Base-by-base conservation (phyloP, 1,140 invertebrate species). In the Aphelinus certus region DNA sequence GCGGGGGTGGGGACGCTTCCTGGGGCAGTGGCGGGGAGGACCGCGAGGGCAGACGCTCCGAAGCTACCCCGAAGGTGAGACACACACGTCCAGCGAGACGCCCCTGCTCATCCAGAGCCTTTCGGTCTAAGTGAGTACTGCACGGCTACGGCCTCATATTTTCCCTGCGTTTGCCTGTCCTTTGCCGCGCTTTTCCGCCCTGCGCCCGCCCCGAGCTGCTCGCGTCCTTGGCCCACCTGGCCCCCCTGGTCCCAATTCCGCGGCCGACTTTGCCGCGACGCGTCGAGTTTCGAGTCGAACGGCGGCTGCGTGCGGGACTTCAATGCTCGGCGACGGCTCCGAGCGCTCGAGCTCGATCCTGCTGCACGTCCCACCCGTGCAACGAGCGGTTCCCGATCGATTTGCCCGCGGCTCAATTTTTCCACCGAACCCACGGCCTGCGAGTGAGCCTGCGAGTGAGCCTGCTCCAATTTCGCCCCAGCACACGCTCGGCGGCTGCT, bases 11-110 rank as follows among this genome's bases (percentile, higher is more conserved):
- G 76, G 72, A 71, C 49, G 47, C 45, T 72, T 77, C 79, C 72
- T 74, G 71, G 71, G 58, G 75, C 76, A 80, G 87, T 89, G 87
- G 86, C 87, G 87, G 87, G 87, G 90, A 88, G 85, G 85, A 89
- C 87, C 89, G 83, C 86, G 86, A 87, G 84, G 88, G 88, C 84
- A 89, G 87, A 88, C 86, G 86, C 87, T 85, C 77, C 77, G 84
- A 87, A 85, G 85, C 86, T 80, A 90, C 88, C 85, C 86, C 87
- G 81, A 88, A 85, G 83, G 81, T 88, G 85, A 87, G 87, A 86
- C 85, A 88, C 81, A 84, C 85, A 68, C 66, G 58, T 76, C 64
- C 61, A 58, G 60, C 83, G 85, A 86, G 86, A 87, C 87, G 83
- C 87, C 83, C 86, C 85, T 84, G 87, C 82, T 80, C 83, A 86